A percentile compares a stretch with the other conserved stretches of the same genome.
These are phyloP conservation scores for Epiblema foenella DNA, from an alignment of 2,888 invertebrate species.

Conservation along the genomic window DNA sequence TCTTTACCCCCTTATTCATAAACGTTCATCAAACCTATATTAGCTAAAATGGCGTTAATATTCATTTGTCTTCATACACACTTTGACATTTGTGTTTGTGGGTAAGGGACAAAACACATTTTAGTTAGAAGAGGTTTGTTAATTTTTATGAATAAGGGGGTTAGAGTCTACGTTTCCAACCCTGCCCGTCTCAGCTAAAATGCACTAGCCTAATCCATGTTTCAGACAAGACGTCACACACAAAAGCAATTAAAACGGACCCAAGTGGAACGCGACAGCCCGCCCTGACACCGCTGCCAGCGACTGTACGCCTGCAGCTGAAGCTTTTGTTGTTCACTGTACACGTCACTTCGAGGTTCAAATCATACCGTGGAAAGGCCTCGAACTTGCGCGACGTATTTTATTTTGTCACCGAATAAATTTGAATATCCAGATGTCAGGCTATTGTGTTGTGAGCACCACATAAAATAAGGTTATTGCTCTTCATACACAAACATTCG, in stretches of 20 bases:
- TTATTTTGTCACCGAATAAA: background rate
- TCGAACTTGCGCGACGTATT: constrained; percentile 9
- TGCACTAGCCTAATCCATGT: background rate
- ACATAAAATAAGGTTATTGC: too few species aligned
- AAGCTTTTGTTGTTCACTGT: constrained; percentile 45
- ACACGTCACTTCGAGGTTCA: constrained; percentile 30
- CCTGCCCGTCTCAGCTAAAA: background rate
- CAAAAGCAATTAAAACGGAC: background rate
- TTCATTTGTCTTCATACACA: too few species aligned
- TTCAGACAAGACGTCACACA: background rate
- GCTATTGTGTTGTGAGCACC: too few species aligned
- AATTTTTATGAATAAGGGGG: too few species aligned
- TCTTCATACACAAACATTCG: too few species aligned
- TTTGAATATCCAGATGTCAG: background rate
- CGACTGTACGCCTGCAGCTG: constrained; percentile 37
- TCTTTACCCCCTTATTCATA: too few species aligned
- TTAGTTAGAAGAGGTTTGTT: too few species aligned
- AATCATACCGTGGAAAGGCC: constrained; percentile 2
- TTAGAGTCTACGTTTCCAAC: background rate
- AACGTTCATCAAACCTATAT: too few species aligned
- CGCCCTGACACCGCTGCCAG: constrained; percentile 40
- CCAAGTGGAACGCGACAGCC: constrained; percentile 20
- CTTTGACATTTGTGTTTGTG: too few species aligned
- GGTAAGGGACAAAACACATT: too few species aligned
- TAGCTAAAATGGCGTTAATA: too few species aligned